These are phyloP conservation scores for Caradrina kadenii DNA, from an alignment of 2,888 invertebrate genomes.

Conservation along the genomic window DNA sequence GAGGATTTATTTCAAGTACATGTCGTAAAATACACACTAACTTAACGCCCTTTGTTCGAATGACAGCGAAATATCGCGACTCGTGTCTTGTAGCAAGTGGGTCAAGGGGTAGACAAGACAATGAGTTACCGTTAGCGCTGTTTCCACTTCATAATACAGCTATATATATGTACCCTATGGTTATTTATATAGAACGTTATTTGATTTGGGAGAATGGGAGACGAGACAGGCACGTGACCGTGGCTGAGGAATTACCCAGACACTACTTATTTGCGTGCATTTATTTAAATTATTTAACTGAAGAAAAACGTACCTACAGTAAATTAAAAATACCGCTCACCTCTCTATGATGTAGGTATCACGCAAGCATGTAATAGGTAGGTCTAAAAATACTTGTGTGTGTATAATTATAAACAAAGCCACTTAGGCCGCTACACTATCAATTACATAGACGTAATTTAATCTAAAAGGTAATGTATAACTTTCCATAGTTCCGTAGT, in stretches of 20 bases:
- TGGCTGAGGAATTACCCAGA: too few species aligned
- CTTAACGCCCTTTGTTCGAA: constrained; percentile 33
- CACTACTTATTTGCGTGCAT: too few species aligned
- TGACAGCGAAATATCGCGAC: constrained; percentile 37
- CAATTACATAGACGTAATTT: constrained; percentile 43
- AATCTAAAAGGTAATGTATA: constrained; percentile 18
- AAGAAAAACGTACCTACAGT: too few species aligned
- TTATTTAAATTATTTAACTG: too few species aligned
- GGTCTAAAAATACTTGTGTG: not conserved
- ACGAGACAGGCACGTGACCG: too few species aligned
- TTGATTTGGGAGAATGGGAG: too few species aligned
- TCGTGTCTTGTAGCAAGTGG: constrained; percentile 55
- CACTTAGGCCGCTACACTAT: constrained; percentile 22
- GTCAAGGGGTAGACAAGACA: constrained; percentile 66
- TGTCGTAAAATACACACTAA: not conserved
- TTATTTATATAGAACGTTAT: too few species aligned
- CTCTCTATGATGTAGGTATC: constrained; percentile 1
- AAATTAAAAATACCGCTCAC: too few species aligned
- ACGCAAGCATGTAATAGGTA: not conserved
- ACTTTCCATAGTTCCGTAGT: constrained; percentile 50
- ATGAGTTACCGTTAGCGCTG: constrained; percentile 51
- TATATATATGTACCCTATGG: too few species aligned
- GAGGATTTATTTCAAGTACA: not conserved
- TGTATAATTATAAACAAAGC: constrained; percentile 11
- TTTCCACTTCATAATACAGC: not conserved